phyloP scores from a whole-genome alignment of 2,113 vertebrate species.

The Platycercus adscitus region DNA sequence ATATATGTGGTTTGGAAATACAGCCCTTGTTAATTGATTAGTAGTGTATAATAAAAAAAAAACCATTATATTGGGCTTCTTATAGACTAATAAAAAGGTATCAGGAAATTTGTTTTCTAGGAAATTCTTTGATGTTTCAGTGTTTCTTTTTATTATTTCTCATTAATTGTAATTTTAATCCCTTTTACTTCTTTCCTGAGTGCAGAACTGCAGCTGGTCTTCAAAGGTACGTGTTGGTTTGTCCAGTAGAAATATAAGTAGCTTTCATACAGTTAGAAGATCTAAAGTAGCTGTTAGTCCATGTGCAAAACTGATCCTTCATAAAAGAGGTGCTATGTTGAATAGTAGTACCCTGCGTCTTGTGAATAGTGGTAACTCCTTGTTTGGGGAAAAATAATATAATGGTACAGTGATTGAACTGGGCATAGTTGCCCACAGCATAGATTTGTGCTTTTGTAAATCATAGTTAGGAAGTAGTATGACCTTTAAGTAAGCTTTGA shows the following conservation, averaged over 20 bases:
- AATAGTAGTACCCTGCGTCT: not conserved
- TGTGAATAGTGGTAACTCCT: not conserved
- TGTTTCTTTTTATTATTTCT: not conserved
- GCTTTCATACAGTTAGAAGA: not conserved
- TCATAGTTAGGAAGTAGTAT: not conserved
- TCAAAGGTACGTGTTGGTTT: constrained; percentile 8
- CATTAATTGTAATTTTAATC: not conserved
- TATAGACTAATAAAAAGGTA: not conserved
- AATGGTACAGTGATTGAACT: not conserved
- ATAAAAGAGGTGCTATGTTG: not conserved
- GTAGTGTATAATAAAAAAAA: not conserved
- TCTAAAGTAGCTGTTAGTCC: not conserved
- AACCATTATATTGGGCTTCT: not conserved
- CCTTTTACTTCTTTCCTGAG: constrained; percentile 15
- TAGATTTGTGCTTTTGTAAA: constrained; percentile 34
- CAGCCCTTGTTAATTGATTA: not conserved
- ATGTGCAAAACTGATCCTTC: not conserved
- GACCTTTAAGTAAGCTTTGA: not conserved
- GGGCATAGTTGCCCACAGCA: not conserved
- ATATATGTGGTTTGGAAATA: not conserved
- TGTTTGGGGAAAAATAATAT: not conserved
- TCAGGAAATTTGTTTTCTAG: not conserved
- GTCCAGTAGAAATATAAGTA: not conserved
- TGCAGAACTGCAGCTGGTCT: not conserved
- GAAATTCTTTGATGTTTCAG: not conserved